Conservation (phyloP, 2,888 invertebrate species). For the Salticus scenicus region DNA sequence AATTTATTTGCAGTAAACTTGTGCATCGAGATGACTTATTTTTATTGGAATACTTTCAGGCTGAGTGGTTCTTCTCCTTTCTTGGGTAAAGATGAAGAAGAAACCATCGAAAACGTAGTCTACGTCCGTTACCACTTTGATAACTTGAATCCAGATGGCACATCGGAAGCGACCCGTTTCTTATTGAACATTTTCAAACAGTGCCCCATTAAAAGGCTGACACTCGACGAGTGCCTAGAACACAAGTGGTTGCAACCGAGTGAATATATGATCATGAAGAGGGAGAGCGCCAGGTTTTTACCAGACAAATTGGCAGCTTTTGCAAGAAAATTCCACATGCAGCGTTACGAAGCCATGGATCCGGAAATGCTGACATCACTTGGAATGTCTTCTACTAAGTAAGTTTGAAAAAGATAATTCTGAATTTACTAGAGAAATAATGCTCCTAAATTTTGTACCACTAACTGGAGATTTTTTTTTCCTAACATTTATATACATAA, state of each 20-base stretch:
- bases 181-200: conserved; percentile 96
- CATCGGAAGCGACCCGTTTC: conserved; percentile 94
- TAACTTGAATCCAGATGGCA: conserved; percentile 93
- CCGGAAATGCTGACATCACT: conserved; percentile 60
- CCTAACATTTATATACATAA: too few species aligned
- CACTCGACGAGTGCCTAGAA: conserved; percentile 94
- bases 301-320: conserved; percentile 74
- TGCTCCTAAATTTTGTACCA: too few species aligned
- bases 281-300: conserved; percentile 90
- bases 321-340: conserved; percentile 70
- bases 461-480: too few species aligned
- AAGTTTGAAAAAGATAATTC: too few species aligned
- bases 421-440: too few species aligned
- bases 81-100: conserved; percentile 88
- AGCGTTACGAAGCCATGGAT: conserved; percentile 56
- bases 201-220: conserved; percentile 93
- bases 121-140: conserved; percentile 95
- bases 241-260: conserved; percentile 96
- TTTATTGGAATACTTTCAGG: conserved; percentile 34
- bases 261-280: conserved; percentile 93
- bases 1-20: too few species aligned
- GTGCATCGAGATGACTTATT: too few species aligned
- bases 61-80: conserved; percentile 90
- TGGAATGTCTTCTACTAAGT: conserved; percentile 68
- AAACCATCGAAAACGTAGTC: conserved; percentile 92